Conservation (phyloP, 2,888 invertebrate species). For the Dynastes maya region DNA sequence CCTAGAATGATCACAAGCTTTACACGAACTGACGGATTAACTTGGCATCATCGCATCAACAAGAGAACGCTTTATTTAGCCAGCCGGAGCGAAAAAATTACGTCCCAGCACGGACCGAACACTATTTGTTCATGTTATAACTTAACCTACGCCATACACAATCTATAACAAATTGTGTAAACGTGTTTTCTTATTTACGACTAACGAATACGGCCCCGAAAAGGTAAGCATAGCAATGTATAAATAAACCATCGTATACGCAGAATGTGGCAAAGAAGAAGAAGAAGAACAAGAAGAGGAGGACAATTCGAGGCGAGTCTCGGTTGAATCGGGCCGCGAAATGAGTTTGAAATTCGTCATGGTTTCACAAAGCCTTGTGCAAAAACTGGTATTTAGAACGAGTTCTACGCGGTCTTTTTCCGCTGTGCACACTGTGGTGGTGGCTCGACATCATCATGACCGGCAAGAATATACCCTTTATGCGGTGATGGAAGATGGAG, state of each 20-base stretch:
- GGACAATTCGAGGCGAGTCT: slow-evolving; percentile 19
- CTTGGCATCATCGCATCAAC: too few species aligned
- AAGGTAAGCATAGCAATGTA: background rate
- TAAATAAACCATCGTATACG: background rate
- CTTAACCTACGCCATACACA: background rate
- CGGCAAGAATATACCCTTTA: slow-evolving; percentile 26
- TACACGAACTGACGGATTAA: too few species aligned
- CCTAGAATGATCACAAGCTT: too few species aligned
- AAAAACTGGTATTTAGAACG: slow-evolving; percentile 48
- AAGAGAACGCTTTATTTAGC: too few species aligned
- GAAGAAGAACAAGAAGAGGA: slow-evolving; percentile 5
- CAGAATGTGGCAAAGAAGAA: background rate
- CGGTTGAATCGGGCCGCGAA: slow-evolving; percentile 33
- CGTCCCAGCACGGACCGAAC: too few species aligned
- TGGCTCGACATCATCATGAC: slow-evolving; percentile 9
- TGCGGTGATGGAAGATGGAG: slow-evolving; percentile 7
- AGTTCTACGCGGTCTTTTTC: slow-evolving; percentile 42
- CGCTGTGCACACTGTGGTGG: slow-evolving; percentile 10
- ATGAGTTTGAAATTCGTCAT: slow-evolving; percentile 48
- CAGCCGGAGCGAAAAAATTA: too few species aligned
- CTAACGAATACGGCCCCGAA: background rate
- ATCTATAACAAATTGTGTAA: slow-evolving; percentile 29
- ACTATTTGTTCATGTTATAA: too few species aligned
- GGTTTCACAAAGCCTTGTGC: slow-evolving; percentile 41
- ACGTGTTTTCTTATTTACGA: background rate